Evolutionary conservation across 2,113 vertebrate species (phyloP), one percentile per base, ranked within the genome.

Genomic region (Echinops telfairi): DNA sequence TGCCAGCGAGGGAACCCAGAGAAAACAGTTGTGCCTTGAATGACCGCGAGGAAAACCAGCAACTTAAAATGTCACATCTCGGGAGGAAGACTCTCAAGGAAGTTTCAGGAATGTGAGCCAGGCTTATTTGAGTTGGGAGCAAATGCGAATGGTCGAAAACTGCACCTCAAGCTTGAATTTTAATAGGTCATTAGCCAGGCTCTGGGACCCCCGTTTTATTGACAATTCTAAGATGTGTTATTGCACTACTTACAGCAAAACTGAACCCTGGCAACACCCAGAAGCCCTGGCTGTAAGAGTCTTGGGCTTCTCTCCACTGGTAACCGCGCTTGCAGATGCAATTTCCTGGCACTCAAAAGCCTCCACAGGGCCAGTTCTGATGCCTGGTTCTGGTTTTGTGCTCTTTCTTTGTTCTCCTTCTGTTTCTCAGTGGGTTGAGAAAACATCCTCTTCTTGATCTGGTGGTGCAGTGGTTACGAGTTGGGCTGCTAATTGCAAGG

Each of bases 111-210:
- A n/a, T 90, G 47, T 87, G 68, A 83, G 31, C 83, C 86, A 81
- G 68, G 96, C 96, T 92, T 88, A 31, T 89, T 80, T 84, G 77
- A 90, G 80, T 64, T 89, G 64, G 79, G 93, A 96, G 11, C 38
- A 38, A 83, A 3, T 68, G 81, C 91, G 92, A 86, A 89, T 88
- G 84, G 47, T 53, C 2, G 3, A 58, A n/a, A 78, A 5, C 75
- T 38, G n/a, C 86, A 86, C 94, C 92, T 92, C 33, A 81, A 40
- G 31, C 84, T 60, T 23, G 0, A 79, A 16, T 90, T 96, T 93
- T 83, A 80, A 29, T 0, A 64, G 81, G 0, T 73, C 29, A 36
- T 89, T 85, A 9, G 79, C 86, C 38, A 84, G 43, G 11, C 68
- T 77, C 6, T 7, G 43, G 25, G 66, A 16, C 3, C 83, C 40